Conservation (phyloP, 2,888 invertebrate genomes). For the Dascillus cervinus region DNA sequence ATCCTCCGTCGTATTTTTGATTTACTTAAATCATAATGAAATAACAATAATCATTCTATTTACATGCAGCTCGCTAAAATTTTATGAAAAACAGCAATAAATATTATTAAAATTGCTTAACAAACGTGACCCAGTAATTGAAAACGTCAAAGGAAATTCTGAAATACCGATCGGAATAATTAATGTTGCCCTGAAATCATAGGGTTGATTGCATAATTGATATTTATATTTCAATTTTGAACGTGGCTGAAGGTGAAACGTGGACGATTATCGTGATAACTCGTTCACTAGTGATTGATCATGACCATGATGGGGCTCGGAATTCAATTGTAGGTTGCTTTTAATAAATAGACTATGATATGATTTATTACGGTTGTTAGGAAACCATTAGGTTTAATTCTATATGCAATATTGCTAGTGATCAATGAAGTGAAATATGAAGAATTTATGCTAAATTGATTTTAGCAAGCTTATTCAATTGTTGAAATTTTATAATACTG, state of each 20-base stretch:
- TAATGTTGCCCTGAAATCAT: conserved; percentile 24
- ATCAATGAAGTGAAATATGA: too few species aligned
- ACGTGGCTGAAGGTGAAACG: conserved; percentile 27
- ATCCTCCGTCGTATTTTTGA: too few species aligned
- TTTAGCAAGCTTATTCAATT: too few species aligned
- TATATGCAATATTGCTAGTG: conserved; percentile 13
- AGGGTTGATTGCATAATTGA: conserved; percentile 25
- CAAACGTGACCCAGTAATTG: conserved; percentile 15
- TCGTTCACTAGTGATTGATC: conserved; percentile 19
- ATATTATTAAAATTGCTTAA: too few species aligned
- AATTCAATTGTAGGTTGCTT: conserved; percentile 20
- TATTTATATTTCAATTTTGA: conserved; percentile 30
- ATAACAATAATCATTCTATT: too few species aligned
- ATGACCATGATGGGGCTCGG: conserved; percentile 14
- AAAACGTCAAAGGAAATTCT: conserved; percentile 22
- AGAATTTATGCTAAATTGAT: too few species aligned
- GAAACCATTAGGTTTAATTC: conserved; percentile 15
- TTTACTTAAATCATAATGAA: too few species aligned
- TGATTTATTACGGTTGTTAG: conserved; percentile 20
- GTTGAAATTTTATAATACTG: too few species aligned
- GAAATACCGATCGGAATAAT: conserved; percentile 22
- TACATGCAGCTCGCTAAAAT: too few species aligned
- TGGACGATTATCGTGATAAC: conserved; percentile 20
- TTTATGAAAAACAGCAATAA: too few species aligned
- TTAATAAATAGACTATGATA: conserved; percentile 21